Conservation (phyloP, 1,140 invertebrate species). For the Maniola jurtina region DNA sequence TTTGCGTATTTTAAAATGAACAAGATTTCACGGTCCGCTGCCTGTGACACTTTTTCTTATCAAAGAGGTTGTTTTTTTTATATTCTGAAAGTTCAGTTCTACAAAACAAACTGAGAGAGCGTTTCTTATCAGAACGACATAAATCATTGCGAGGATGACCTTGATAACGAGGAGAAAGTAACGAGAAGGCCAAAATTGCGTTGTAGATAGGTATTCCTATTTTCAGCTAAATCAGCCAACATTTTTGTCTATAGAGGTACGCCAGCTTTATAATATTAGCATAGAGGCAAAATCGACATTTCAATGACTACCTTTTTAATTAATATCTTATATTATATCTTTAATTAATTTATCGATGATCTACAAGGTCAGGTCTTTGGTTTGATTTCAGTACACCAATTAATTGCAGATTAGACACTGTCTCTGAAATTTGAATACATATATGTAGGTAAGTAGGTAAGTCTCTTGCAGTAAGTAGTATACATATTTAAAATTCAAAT, state of each 20-base stretch:
- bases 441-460: no score
- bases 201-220: no score
- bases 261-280: neutral
- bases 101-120: slow-evolving; percentile 14
- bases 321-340: no score
- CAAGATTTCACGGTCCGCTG: slow-evolving; percentile 4
- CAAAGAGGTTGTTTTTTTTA: slow-evolving; percentile 19
- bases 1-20: neutral
- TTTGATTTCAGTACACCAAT: no score
- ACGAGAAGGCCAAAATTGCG: neutral
- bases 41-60: slow-evolving; percentile 12
- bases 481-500: no score
- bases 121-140: slow-evolving; percentile 32
- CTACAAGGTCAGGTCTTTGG: no score
- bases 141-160: slow-evolving; percentile 35
- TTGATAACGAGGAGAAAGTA: slow-evolving; percentile 29
- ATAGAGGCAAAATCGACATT: no score
- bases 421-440: no score
- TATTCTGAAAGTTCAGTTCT: slow-evolving; percentile 12
- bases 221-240: neutral
- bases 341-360: no score
- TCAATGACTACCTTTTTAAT: no score
- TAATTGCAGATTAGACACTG: no score
- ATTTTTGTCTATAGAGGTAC: neutral
- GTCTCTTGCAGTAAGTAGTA: no score